Evolutionary conservation across 2,113 vertebrate genomes (phyloP), one percentile per base, ranked within the genome.

Genomic region (Pipa parva): DNA sequence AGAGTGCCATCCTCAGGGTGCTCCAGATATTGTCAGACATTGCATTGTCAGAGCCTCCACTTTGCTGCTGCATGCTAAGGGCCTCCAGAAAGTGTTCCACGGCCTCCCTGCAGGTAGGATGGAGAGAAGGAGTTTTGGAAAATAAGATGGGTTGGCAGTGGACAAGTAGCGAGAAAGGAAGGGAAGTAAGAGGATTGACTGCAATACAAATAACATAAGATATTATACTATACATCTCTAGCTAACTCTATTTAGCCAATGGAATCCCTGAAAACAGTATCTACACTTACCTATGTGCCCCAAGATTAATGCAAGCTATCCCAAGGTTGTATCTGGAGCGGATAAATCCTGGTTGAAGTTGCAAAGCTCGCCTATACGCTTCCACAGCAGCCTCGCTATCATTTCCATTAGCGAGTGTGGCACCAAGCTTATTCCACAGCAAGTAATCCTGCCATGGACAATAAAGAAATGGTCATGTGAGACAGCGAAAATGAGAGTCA

Each of bases 1-100:
- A 98, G 33, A 99, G 85, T 1, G 96, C 96, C 94, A 98, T 92
- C 50, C 97, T 93, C 60, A 99, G 85, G 0, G 96, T 98, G 78
- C 91, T 97, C 97, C 97, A 99, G 82, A 99, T 98, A 84, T 98
- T 99, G 87, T 99, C 97, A 0, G 97, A 99, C 95, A 97, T 88
- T 15, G 93, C 87, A 17, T 59, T 88, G 63, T 76, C 83, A 0
- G 82, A 86, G 20, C 84, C 86, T 66, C 74, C 87, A 83, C 75
- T 88, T 84, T 62, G 92, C 81, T 91, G 91, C 80, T 99, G 97
- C 72, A 98, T 90, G 72, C 93, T 92, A 57, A 99, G 83, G 25
- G 97, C 96, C 78, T 99, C 97, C 7, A 99, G 78, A 76, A 99
- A 99, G 82, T 99, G 97, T 70, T 99, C 97, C 81, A 98, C 94